Base-by-base conservation (phyloP, 2,888 invertebrate species). In the Diloba caeruleocephala region DNA sequence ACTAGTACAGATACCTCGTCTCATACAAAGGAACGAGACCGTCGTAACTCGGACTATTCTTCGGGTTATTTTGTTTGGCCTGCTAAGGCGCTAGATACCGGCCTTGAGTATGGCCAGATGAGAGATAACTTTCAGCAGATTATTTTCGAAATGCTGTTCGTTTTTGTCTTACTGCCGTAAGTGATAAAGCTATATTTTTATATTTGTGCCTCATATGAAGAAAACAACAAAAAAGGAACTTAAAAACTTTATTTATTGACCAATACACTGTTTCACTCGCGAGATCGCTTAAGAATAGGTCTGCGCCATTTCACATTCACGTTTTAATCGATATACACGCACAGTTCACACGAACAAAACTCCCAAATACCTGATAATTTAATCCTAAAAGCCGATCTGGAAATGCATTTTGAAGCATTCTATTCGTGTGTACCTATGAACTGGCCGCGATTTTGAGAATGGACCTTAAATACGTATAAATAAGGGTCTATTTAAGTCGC, bases 401-500 rank as follows among this genome's bases (percentile, higher is more conserved):
- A 57, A 54, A 71, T 61, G 60, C 61, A 32, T 28, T 36, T 63
- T 58, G 44, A 25, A 26, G 8, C 48, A 28, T 63, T 61, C 31
- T 41, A 41, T 39, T 43, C 54, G 63, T 67, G 48, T 54, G 48
- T 43, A 29, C 12, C 17, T 13, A 31, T 15, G 56, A 63, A 63
- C 48, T 38, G 42, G 57, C 41, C 12, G 12, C 19, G 32, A n/a
- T 15, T 28, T 15, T 29, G 26, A 62, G 23, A 61, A 45, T 62
- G 42, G 42, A 46, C 66, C 66, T 39, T 42, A 38, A 19, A 2
- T 4, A n/a, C 12, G 8, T 34, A 3, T 5, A 1, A 3, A 3
- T 7, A 19, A 1, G 32, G 12, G 45, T 43, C 64, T 87, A 96
- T 89, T 96, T 96, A 68, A 97, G 93, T 85, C 97, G 95, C 87